Evolutionary conservation across 2,888 invertebrate genomes (phyloP), one percentile per base, ranked within the genome.

Genomic region (Koerneria pararmatus): DNA sequence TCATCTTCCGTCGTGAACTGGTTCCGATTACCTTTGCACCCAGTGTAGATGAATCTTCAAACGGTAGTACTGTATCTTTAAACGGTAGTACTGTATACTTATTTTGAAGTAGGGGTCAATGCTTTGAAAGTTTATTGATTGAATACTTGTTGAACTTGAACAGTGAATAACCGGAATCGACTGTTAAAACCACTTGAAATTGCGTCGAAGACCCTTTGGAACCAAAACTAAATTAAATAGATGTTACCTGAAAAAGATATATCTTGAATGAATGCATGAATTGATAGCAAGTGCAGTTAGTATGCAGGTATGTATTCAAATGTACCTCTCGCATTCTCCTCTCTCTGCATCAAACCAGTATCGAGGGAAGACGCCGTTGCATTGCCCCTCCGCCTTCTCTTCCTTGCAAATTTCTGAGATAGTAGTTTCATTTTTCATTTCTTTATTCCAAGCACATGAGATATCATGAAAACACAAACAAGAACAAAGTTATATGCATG

Each of bases 291-390:
- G 32, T 22, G n/a, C 29, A 8, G 27, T 58, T 22, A 31, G 27
- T 31, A 41, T 32, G 15, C 34, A 48, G 22, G 5, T 1, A 3
- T 3, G 11, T 15, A 46, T 11, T n/a, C 46, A 46, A 46, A 46
- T 49, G 22, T 19, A 61, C 61, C 61, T 49, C 77, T 89, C 89
- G 83, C 95, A 95, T 34, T 87, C 87, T 31, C 88, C 88, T 46
- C 87, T 87, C 31, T 87, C 84, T 32, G 87, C 86, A 84, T 95
- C 91, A 84, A 89, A 95, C 85, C 91, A 89, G 90, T 92, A 98
- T 67, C 95, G 89, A 77, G 89, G 89, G 85, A 91, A 93, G 80
- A 88, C 88, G 0, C 92, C 94, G 67, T 91, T 88, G 84, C 97
- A 97, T 1, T 92, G 92, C 1, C 95, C 97, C 34, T 86, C 85